Evolutionary conservation across 2,113 vertebrate genomes (phyloP).

Genomic region (Uropsilus gracilis): DNA sequence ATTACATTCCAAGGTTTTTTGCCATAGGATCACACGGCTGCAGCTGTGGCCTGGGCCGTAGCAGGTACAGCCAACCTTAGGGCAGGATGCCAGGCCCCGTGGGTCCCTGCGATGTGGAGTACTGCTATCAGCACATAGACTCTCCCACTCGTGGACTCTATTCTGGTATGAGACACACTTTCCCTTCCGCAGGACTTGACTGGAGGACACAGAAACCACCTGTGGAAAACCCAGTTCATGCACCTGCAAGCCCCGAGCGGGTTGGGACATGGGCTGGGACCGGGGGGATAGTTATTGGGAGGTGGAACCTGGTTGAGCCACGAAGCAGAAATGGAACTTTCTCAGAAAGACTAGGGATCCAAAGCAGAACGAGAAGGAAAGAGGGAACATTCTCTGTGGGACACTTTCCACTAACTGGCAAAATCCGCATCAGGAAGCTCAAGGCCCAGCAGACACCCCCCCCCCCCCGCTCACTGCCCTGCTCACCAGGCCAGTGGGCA

Average conservation of each 20-base stretch:
- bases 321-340: not conserved
- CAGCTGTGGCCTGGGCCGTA: not conserved
- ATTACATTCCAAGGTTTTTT: not conserved
- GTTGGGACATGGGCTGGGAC: not conserved
- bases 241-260: not conserved
- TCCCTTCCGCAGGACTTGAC: not conserved
- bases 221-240: not conserved
- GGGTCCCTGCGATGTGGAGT: not conserved
- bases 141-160: not conserved
- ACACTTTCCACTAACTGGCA: not conserved
- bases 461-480: too few relatives aligned
- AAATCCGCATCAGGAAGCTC: not conserved
- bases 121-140: not conserved
- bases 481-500: not conserved
- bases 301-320: not conserved
- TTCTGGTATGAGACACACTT: constrained; percentile 9
- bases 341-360: not conserved
- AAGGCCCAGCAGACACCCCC: not conserved
- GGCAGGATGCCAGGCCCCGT: not conserved
- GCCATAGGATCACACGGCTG: not conserved
- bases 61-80: constrained; percentile 11
- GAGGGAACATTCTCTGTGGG: not conserved
- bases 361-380: not conserved
- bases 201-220: not conserved
- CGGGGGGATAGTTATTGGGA: not conserved